Percentiles rank a stretch among this genome's conserved stretches.
Evolutionary conservation across 2,888 invertebrate species (phyloP).

Genomic region (Drosophila kuntzei): DNA sequence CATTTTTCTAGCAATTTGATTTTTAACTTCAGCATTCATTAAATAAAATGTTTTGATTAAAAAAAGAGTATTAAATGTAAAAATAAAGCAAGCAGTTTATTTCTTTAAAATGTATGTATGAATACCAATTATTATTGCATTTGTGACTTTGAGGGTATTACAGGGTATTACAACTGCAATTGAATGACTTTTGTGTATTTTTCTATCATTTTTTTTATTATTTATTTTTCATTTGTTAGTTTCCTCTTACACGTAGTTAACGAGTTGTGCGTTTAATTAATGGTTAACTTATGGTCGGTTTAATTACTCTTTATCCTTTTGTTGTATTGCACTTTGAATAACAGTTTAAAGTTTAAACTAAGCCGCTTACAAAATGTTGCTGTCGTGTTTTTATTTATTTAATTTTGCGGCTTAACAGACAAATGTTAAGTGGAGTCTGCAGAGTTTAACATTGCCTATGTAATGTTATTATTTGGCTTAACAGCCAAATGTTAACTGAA

Average conservation of each 20-base stretch:
- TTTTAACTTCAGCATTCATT: too few species aligned
- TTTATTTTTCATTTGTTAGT: slow-evolving; percentile 2
- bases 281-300: slow-evolving; percentile 73
- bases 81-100: background rate
- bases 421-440: slow-evolving; percentile 17
- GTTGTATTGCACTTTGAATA: slow-evolving; percentile 17
- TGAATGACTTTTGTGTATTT: background rate
- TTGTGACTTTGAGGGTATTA: slow-evolving; percentile 1
- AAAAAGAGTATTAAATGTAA: too few species aligned
- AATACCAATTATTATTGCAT: slow-evolving; percentile 4
- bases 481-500: slow-evolving; percentile 29
- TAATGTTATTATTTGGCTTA: too few species aligned
- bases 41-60: too few species aligned
- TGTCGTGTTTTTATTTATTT: background rate
- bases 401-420: slow-evolving; percentile 24
- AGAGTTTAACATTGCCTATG: slow-evolving; percentile 13
- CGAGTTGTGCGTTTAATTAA: slow-evolving; percentile 73
- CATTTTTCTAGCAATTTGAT: background rate
- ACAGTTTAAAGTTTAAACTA: slow-evolving; percentile 13
- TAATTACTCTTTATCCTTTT: slow-evolving; percentile 62
- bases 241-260: slow-evolving; percentile 22
- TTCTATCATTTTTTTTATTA: background rate
- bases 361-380: slow-evolving; percentile 35
- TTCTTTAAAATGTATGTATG: slow-evolving; percentile 33
- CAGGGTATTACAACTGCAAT: background rate